Base-by-base conservation (phyloP, 1,140 invertebrate species). In the Grapholita molesta region DNA sequence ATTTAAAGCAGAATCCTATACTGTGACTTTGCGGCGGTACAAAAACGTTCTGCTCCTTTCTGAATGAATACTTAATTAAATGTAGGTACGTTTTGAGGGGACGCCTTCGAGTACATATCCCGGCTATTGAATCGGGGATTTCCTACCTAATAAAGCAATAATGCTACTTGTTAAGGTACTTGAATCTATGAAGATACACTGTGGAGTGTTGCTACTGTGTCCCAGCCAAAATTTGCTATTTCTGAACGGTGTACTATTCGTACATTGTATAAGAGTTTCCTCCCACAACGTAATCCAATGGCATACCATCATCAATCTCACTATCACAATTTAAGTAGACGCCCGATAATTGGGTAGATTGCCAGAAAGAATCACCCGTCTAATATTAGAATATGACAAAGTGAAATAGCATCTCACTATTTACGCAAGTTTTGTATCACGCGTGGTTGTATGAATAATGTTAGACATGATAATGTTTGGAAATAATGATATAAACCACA, bases 301-400 rank as follows among this genome's bases (percentile, higher is more conserved):
- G 53, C 53, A 55, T 25, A 25, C 53, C 23, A 7, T 11, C 55
- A 61, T 61, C 15, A 28, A 61, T 61, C 55, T 61, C 24, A 25
- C 42, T 48, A 48, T 21, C 18, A 48, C 8, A 48, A 21, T 42
- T 18, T 48, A 21, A 48, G 42, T 21, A 6, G 42, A 21, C 15
- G 42, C 42, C 7, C 42, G 18, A 48, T 48, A 48, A 48, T 15
- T 48, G 42, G 42, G 42, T 48, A 48, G 42, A 48, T 21, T 21
- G 42, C 15, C 42, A 28, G 55, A 25, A 61, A 28, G 55, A 61
- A 61, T 61, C 55, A 32, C 24, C 25, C 55, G 32, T 66, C 64
- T 66, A 66, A 30, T 71, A 52, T 70, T 70, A 33, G 42, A 55
- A 66, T 65, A n/a, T 61, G 55, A 72, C 24, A 71, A 67, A 32